Conservation (phyloP, 2,888 invertebrate species). For the Lordiphosa fenestrarum region DNA sequence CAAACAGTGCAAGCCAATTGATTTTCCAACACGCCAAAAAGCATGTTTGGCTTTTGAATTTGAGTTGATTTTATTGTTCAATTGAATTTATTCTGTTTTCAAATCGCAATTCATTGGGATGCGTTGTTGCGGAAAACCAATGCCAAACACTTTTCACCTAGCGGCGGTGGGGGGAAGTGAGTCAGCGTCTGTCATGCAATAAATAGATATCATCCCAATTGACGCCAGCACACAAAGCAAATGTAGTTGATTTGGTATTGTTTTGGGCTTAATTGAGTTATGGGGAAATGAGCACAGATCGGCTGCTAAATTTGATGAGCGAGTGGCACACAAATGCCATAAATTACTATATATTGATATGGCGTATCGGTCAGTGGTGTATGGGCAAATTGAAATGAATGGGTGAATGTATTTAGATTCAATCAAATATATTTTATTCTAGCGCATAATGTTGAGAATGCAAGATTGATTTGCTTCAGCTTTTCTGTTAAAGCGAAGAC, state of each 20-base stretch:
- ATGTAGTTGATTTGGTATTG: slow-evolving; percentile 3
- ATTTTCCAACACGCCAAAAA: slow-evolving; percentile 18
- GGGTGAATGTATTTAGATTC: too few relatives aligned
- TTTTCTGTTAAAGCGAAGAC: too few relatives aligned
- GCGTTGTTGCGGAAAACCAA: slow-evolving; percentile 50
- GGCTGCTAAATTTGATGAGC: neutral
- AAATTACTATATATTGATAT: too few relatives aligned
- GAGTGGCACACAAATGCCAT: too few relatives aligned
- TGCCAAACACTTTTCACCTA: slow-evolving; percentile 11
- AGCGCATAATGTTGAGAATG: too few relatives aligned
- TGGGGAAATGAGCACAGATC: neutral
- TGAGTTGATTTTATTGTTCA: slow-evolving; percentile 10
- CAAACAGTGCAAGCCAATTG: slow-evolving; percentile 19
- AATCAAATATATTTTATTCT: too few relatives aligned
- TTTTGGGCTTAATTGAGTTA: slow-evolving; percentile 17
- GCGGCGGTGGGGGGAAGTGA: neutral
- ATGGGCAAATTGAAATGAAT: too few relatives aligned
- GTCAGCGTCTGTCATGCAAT: slow-evolving; percentile 6
- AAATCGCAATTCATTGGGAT: slow-evolving; percentile 26
- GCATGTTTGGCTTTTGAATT: slow-evolving; percentile 11
- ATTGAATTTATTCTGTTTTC: slow-evolving; percentile 25
- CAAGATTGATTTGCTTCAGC: too few relatives aligned
- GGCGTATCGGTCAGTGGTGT: too few relatives aligned
- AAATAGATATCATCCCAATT: slow-evolving; percentile 7
- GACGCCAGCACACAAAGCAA: slow-evolving; percentile 6